These are phyloP conservation scores for Tetanocera ferruginea DNA, from an alignment of 2,888 invertebrate genomes.

Conservation along the genomic window DNA sequence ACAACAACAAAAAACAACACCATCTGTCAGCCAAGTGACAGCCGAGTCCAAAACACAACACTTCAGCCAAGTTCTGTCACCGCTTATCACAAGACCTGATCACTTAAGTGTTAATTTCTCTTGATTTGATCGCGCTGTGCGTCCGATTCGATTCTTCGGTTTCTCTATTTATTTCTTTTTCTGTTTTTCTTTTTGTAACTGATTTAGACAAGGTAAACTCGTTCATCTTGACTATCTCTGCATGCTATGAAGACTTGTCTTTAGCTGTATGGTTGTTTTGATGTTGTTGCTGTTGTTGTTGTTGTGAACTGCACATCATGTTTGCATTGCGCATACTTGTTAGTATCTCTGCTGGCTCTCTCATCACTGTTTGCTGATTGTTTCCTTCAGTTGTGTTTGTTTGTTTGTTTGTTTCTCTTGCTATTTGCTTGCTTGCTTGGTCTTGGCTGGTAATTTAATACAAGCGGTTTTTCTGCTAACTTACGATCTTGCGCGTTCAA, in stretches of 20 bases:
- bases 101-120: neutral
- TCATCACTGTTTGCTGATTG: too few species aligned
- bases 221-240: neutral
- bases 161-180: too few species aligned
- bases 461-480: neutral
- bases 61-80: neutral
- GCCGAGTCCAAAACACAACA: neutral
- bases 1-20: slow-evolving; percentile 12
- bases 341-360: neutral
- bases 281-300: neutral
- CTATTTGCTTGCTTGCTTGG: neutral
- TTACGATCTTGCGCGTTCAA: slow-evolving; percentile 13
- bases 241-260: slow-evolving; percentile 15
- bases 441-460: neutral
- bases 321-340: neutral
- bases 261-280: neutral
- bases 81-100: neutral
- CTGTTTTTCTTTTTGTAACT: neutral
- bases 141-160: neutral
- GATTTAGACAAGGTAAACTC: neutral
- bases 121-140: neutral
- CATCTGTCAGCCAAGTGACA: slow-evolving; percentile 1
- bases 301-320: neutral
- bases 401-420: neutral
- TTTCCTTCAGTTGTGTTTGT: neutral